Evolutionary conservation across 2,797 vertebrate species (phyloP).

Genomic region (Scleropages formosus): DNA sequence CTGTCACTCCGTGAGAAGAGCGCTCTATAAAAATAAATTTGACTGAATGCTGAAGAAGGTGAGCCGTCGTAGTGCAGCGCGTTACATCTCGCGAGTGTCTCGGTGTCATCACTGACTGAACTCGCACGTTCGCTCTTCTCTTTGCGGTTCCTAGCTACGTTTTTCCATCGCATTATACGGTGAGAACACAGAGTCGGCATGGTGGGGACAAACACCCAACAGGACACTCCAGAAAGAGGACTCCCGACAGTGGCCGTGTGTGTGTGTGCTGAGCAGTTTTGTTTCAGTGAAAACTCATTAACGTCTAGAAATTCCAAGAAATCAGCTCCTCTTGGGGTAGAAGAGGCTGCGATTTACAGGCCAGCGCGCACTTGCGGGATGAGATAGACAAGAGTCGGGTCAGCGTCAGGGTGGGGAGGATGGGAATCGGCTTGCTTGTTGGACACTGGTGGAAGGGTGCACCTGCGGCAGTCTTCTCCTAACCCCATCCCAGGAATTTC

Average conservation of each 20-base stretch:
- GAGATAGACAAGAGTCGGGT: slow-evolving; percentile 6
- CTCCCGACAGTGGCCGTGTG: not conserved
- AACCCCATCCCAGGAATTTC: not conserved
- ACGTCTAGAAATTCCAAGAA: not conserved
- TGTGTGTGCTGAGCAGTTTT: not conserved
- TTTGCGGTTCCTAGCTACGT: no score
- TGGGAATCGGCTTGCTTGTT: not conserved
- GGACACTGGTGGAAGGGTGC: not conserved
- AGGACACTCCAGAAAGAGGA: not conserved
- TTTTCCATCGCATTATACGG: no score
- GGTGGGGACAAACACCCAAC: no score
- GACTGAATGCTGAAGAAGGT: no score
- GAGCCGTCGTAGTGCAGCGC: no score
- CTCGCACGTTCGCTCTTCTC: no score
- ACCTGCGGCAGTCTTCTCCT: slow-evolving; percentile 21
- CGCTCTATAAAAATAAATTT: no score
- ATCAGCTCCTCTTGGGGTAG: slow-evolving; percentile 15
- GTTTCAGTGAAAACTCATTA: not conserved
- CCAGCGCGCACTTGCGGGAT: not conserved
- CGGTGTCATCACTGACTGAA: not conserved
- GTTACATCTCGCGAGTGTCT: no score
- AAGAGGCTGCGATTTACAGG: slow-evolving; percentile 19
- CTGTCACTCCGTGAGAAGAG: no score
- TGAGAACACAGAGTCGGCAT: no score
- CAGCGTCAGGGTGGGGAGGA: slow-evolving; percentile 1